Conservation (phyloP, 2,113 vertebrate species). For the Orthonyx spaldingii region DNA sequence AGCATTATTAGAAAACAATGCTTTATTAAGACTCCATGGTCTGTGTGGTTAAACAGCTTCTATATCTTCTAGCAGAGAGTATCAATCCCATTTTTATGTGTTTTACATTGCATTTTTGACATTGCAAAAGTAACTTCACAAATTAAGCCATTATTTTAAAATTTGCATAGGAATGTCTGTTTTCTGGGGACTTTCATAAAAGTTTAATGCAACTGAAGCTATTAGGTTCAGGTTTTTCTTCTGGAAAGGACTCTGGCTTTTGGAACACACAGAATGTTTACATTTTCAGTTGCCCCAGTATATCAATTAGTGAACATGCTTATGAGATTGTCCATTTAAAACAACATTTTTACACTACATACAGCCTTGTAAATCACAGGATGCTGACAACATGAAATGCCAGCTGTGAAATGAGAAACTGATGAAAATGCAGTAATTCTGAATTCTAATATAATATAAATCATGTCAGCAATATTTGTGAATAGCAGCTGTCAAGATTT, state of each 20-base stretch:
- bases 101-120: constrained; percentile 37
- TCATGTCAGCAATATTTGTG: constrained; percentile 79
- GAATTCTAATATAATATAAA: constrained; percentile 81
- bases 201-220: constrained; percentile 37
- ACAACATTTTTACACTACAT: constrained; percentile 47
- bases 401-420: constrained; percentile 83
- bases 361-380: constrained; percentile 71
- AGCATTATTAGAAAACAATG: constrained; percentile 16
- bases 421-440: constrained; percentile 78
- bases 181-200: constrained; percentile 55
- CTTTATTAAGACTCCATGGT: not conserved
- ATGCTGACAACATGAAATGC: constrained; percentile 82
- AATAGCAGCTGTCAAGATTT: constrained; percentile 78
- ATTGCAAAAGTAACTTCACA: constrained; percentile 7
- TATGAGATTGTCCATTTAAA: constrained; percentile 67
- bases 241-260: not conserved
- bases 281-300: constrained; percentile 25
- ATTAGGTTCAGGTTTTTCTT: constrained; percentile 22
- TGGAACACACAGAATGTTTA: constrained; percentile 47
- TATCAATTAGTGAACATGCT: constrained; percentile 69
- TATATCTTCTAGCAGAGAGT: not conserved
- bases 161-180: constrained; percentile 59
- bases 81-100: not conserved
- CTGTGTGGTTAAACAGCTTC: not conserved
- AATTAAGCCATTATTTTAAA: constrained; percentile 38